A percentile compares a stretch with the other conserved stretches of the same genome.
phyloP scores from a whole-genome alignment of 2,888 invertebrate species.

The Zeuzera pyrina region DNA sequence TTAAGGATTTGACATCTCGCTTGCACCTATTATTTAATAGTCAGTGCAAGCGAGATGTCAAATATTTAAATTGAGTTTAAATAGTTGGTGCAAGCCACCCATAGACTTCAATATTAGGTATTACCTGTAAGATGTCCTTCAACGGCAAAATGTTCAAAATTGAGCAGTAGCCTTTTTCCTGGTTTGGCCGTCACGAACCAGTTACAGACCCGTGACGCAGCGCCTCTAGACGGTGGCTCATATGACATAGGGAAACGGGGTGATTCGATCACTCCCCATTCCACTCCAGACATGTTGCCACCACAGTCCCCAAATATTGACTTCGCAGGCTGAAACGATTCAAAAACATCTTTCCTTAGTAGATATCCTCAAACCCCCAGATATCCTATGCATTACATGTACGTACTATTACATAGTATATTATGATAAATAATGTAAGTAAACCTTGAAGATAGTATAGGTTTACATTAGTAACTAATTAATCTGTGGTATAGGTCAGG shows the following conservation, averaged over 20 bases:
- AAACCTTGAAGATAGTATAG: no score
- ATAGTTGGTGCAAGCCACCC: no score
- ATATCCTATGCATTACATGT: no score
- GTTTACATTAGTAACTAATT: no score
- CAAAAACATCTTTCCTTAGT: neutral
- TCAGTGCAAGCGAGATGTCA: no score
- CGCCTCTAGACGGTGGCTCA: conserved; percentile 83
- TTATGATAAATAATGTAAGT: no score
- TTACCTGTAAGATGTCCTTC: conserved; percentile 93
- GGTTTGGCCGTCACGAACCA: conserved; percentile 95
- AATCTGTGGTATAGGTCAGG: no score
- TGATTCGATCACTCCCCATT: conserved; percentile 88
- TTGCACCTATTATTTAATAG: no score
- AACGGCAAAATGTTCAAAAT: conserved; percentile 92
- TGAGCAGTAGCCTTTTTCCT: conserved; percentile 89
- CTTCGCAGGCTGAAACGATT: conserved; percentile 74
- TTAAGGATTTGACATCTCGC: no score
- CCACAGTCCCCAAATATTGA: conserved; percentile 95
- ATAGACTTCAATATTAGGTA: no score
- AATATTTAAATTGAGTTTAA: no score
- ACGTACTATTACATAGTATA: no score
- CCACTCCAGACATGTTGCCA: conserved; percentile 88
- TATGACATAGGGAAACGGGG: conserved; percentile 95
- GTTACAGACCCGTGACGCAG: conserved; percentile 93
- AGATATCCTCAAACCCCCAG: neutral